Base-by-base conservation (phyloP, 37 sponge, comb jelly and placozoan species). In the Chondrilla cf. caribensis region DNA sequence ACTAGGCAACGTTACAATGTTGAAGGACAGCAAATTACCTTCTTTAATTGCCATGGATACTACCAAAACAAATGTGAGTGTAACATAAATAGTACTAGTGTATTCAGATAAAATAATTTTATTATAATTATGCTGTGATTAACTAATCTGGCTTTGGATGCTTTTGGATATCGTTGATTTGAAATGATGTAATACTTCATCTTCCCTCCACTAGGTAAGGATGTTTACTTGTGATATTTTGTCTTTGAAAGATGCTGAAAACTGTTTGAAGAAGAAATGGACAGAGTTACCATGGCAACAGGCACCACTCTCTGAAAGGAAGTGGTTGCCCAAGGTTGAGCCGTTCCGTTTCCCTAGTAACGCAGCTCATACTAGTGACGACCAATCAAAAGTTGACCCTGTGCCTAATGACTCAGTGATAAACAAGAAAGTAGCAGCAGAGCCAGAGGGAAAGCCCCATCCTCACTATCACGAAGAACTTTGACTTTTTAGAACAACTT, bases 31-130 rank as follows among this genome's bases (percentile, higher is more conserved):
- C 11, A 1, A 7, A 22, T 43, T 39, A 36, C 76, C 76, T 39
- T 25, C 21, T 17, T 18, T 38, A 43, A 37, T 73, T 40, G 76
- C 25, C 76, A 73, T 73, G 24, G 76, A 73, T 73, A 73, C 44
- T 25, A 24, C 1, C 24, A 37, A 73, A 38, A 40, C 2, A 11
- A 22, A 18, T n/a, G 41, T 43, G 31, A 73, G 41, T 33, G 31
- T 26, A 3, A 2, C 25, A 3, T 6, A 6, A 3, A 26, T 2
- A 59, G 22, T 26, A 59, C 9, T 59, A 2, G 7, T 26, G 22
- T 6, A 2, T 26, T 6, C 60, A n/a, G 25, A 59, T 6, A 2
- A 3, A 59, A 26, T 26, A 2, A n/a, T 2, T 3, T 6, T 3
- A 26, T 59, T 26, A 26, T 6, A 59, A 26, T 3, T 59, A 26